These are phyloP conservation scores for Agrilus cyanescens DNA, from an alignment of 2,888 invertebrate species.

Conservation along the genomic window DNA sequence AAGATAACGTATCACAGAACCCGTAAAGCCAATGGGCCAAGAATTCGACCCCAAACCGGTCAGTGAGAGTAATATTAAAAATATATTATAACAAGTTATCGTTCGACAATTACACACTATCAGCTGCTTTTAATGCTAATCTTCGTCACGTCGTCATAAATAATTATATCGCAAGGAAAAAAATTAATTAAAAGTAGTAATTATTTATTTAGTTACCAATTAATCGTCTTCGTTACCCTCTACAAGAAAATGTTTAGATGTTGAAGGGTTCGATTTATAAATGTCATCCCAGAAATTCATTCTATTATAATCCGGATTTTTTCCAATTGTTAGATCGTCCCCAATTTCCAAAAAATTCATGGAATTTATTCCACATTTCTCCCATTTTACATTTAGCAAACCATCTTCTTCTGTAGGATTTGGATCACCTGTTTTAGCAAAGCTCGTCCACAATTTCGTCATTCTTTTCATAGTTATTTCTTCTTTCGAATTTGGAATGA, in stretches of 20 bases:
- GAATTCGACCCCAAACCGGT: too few relatives aligned
- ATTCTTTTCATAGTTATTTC: slow-evolving; percentile 23
- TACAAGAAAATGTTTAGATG: background rate
- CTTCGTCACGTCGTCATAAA: too few relatives aligned
- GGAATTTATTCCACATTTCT: slow-evolving; percentile 18
- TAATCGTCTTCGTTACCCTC: too few relatives aligned
- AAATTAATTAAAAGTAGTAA: too few relatives aligned
- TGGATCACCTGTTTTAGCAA: slow-evolving; percentile 26
- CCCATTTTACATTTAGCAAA: slow-evolving; percentile 23
- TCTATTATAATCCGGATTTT: slow-evolving; percentile 23
- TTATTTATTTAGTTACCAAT: too few relatives aligned
- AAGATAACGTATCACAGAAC: too few relatives aligned
- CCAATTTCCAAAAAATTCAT: slow-evolving; percentile 25
- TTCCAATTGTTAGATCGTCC: slow-evolving; percentile 18
- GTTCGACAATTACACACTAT: too few relatives aligned
- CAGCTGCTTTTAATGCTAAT: too few relatives aligned
- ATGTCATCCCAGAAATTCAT: slow-evolving; percentile 27
- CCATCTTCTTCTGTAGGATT: slow-evolving; percentile 19
- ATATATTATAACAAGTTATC: too few relatives aligned
- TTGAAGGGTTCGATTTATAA: slow-evolving; percentile 11
- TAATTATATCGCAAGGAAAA: too few relatives aligned
- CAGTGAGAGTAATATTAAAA: too few relatives aligned
- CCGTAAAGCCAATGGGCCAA: too few relatives aligned
- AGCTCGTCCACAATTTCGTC: slow-evolving; percentile 29
- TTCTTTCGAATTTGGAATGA: slow-evolving; percentile 16